Evolutionary conservation across 2,113 vertebrate species (phyloP), one percentile per base, ranked within the genome.

Genomic region (Python bivittatus): DNA sequence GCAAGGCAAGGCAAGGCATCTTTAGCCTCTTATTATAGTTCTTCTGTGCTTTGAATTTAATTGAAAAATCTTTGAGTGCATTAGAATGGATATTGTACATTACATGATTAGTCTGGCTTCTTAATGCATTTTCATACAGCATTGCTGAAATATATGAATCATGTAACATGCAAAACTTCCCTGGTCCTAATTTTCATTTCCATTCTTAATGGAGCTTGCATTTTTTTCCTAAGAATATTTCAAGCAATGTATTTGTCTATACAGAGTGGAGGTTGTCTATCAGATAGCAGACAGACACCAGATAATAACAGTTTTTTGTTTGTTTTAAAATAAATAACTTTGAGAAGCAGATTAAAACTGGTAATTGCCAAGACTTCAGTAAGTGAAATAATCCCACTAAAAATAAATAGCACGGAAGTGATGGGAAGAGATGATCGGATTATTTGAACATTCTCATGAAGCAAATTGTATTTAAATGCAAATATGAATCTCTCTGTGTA

Each of bases 391-490:
- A 79, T 42, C 48, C 22, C 0, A 92, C 93, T 95, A 96, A 20
- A 93, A 94, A 95, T 93, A 56, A 89, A 89, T 64, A 53, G 20
- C 42, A 95, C 93, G n/a, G 53, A 25, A 60, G 27, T 53, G 3
- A 48, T 48, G 27, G 27, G 42, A 33, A 58, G 68, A 92, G 58
- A 83, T 52, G 9, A 38, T 64, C 27, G 15, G 17, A 42, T 23
- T 22, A 27, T 84, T 38, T 60, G 56, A 61, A 89, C 84, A n/a
- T 52, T 54, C 52, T 94, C 0, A 29, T 20, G 84, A 93, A 94
- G 95, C 58, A 93, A 93, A 87, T 88, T 93, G 54, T 2, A 0
- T 86, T 96, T 94, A 97, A 97, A 96, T 93, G 33, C 33, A 93
- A 95, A 54, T 92, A 94, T 93, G 8, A 95, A 83, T 44, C 5